phyloP scores from a whole-genome alignment of 2,888 invertebrate genomes.

The Elegia similella region DNA sequence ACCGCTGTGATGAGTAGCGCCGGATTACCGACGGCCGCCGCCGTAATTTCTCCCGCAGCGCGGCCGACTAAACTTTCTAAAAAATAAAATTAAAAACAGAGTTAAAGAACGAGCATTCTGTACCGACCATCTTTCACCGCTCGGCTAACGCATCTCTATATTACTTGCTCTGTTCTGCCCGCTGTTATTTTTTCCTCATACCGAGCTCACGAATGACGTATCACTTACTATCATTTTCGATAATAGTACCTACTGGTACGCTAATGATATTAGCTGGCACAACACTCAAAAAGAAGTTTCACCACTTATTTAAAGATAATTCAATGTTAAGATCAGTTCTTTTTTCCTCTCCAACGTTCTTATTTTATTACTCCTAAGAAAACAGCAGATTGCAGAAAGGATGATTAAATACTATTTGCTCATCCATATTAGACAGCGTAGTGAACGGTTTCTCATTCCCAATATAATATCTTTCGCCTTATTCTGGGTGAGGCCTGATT shows the following conservation, averaged over 20 bases:
- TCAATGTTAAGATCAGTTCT: not conserved
- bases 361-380: not conserved
- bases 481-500: slow-evolving; percentile 71
- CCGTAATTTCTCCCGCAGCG: slow-evolving; percentile 74
- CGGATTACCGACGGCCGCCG: slow-evolving; percentile 60
- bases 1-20: slow-evolving; percentile 64
- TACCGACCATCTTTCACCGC: slow-evolving; percentile 76
- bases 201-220: slow-evolving; percentile 29
- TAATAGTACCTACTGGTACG: slow-evolving; percentile 24
- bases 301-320: not conserved
- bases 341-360: not conserved
- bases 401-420: slow-evolving; percentile 51
- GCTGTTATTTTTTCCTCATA: slow-evolving; percentile 41
- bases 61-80: slow-evolving; percentile 79
- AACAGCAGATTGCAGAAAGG: not conserved
- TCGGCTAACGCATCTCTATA: slow-evolving; percentile 62
- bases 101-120: slow-evolving; percentile 74
- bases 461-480: slow-evolving; percentile 68
- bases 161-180: slow-evolving; percentile 41
- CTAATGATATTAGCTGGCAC: slow-evolving; percentile 19
- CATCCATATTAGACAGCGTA: slow-evolving; percentile 47
- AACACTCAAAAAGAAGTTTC: not conserved
- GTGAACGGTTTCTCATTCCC: slow-evolving; percentile 67
- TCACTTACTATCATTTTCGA: slow-evolving; percentile 34
- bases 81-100: slow-evolving; percentile 71